These are phyloP conservation scores for Agriotes lineatus DNA, from an alignment of 2,888 invertebrate species.

Conservation along the genomic window DNA sequence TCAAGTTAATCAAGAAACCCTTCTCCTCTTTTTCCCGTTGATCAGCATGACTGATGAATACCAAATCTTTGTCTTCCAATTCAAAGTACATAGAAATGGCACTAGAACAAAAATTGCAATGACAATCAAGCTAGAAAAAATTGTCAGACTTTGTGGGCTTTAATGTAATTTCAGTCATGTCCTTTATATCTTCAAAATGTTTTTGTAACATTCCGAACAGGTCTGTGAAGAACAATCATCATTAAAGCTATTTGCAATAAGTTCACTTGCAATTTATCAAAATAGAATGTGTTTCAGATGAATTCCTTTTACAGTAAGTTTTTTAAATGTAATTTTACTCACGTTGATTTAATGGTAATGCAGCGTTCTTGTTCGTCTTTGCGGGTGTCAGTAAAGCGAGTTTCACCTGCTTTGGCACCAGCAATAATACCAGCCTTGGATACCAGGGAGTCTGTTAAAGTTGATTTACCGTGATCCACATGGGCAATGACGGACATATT, in stretches of 20 bases:
- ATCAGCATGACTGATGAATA: conserved; percentile 91
- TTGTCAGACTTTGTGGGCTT: neutral
- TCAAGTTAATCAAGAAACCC: conserved; percentile 99
- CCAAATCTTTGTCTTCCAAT: conserved; percentile 92
- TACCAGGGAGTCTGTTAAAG: conserved; percentile 98
- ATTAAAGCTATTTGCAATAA: neutral
- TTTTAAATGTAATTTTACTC: too few relatives aligned
- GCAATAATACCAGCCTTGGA: conserved; percentile 99
- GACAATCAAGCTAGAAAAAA: neutral
- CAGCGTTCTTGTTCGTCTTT: conserved; percentile 99
- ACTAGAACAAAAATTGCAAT: conserved; percentile 68
- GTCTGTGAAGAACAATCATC: conserved; percentile 20
- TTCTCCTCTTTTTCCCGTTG: conserved; percentile 91
- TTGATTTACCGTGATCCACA: conserved; percentile 99
- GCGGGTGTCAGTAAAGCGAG: conserved; percentile 98
- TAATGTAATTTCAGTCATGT: neutral
- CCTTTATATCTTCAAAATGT: neutral
- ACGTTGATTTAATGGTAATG: conserved; percentile 99
- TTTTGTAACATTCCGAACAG: conserved; percentile 1
- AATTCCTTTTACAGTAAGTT: too few relatives aligned
- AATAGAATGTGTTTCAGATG: too few relatives aligned
- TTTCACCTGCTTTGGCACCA: conserved; percentile 98
- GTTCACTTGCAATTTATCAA: too few relatives aligned
- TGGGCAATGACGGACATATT: too few relatives aligned
- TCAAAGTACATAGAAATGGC: conserved; percentile 99